These are phyloP conservation scores for Clitarchus hookeri DNA, from an alignment of 2,888 invertebrate genomes.

Conservation along the genomic window DNA sequence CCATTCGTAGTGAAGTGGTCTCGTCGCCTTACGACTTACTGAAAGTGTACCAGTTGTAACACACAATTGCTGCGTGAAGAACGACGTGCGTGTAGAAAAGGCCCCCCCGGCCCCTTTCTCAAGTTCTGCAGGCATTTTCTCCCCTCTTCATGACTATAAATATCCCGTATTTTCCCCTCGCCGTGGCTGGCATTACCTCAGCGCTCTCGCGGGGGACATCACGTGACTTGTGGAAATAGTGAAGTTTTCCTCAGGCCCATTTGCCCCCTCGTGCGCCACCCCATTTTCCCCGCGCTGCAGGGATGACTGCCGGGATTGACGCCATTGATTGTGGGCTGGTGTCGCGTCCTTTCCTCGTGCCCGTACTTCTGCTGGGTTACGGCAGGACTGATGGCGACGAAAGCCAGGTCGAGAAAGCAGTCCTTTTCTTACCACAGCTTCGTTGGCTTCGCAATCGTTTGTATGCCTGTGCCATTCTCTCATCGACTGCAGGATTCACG, in stretches of 20 bases:
- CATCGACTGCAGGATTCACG: too few species aligned
- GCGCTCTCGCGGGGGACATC: constrained; percentile 1
- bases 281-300: background rate
- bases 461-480: too few species aligned
- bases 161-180: background rate
- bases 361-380: background rate
- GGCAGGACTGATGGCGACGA: too few species aligned
- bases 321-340: background rate
- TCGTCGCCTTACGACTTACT: background rate
- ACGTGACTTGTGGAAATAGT: constrained; percentile 4
- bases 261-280: background rate
- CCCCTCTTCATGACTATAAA: background rate
- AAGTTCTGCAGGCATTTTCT: background rate
- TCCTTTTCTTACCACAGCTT: too few species aligned
- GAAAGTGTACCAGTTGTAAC: background rate
- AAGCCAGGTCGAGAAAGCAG: too few species aligned
- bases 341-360: background rate
- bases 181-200: background rate
- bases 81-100: background rate
- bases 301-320: background rate
- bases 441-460: too few species aligned
- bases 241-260: background rate
- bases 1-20: background rate
- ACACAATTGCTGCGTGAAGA: too few species aligned
- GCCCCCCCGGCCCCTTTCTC: background rate